Base-by-base conservation (phyloP, 2,113 vertebrate species). In the Phrynosoma platyrhinos region DNA sequence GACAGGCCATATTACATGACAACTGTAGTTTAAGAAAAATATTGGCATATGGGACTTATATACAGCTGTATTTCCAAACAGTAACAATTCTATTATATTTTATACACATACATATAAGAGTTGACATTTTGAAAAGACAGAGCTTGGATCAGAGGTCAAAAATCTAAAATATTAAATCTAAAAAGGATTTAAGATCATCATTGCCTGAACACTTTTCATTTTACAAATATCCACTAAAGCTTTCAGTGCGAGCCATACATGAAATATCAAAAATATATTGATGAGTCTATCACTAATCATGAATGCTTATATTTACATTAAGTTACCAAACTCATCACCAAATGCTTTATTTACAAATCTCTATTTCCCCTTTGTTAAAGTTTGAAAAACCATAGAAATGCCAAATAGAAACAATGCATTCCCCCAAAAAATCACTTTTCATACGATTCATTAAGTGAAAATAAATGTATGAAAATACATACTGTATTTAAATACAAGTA, bases 241-340 rank as follows among this genome's bases (percentile, higher is more conserved):
- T 93, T 90, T 90, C 92, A 90, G 91, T 96, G 94, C 95, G 91
- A 92, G 74, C 91, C 93, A 93, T 95, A 97, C 93, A 96, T 95
- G 94, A 95, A 96, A 96, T 97, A 97, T 97, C 96, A 97, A 97
- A 97, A 97, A 97, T 97, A 97, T 97, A 97, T 96, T 89, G 95
- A 96, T 94, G 95, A 87, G 91, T 96, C 96, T 97, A 97, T 96
- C 71, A n/a, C 97, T 97, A 97, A 96, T 91, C 94, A 94, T 96
- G 93, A 93, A 94, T 91, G 89, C 93, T 95, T 90, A 85, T 96
- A 97, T 97, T 96, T 97, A 97, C 97, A 97, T 92, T 96, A 97
- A 97, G 93, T 94, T 95, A 95, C 90, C 96, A 97, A 97, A 95
- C 94, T 96, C 86, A 88, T 97, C 94, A 94, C 91, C 93, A 95